Percentiles rank a stretch among this genome's conserved stretches.
Evolutionary conservation across 2,888 invertebrate species (phyloP).

Genomic region (Belgica antarctica): DNA sequence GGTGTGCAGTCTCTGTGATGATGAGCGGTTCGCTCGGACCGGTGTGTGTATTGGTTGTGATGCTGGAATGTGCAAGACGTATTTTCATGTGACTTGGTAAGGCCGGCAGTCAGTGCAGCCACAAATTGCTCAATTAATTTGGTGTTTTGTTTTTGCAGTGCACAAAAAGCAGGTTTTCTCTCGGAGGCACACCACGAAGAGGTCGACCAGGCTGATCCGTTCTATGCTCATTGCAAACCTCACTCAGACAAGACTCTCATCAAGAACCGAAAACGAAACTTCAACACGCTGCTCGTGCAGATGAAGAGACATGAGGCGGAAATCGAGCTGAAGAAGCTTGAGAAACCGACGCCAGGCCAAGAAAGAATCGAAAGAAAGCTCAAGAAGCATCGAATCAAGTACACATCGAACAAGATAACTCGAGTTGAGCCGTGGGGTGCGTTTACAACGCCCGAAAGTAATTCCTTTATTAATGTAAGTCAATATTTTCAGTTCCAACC

Average conservation of each 20-base stretch:
- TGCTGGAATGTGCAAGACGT: conserved; percentile 96
- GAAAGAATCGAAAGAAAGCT: conserved; percentile 75
- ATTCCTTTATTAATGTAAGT: background rate
- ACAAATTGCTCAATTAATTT: background rate
- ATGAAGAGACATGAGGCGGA: conserved; percentile 66
- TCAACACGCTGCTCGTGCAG: conserved; percentile 78
- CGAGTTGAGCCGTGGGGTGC: conserved; percentile 83
- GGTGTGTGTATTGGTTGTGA: conserved; percentile 97
- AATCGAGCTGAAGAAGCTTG: conserved; percentile 46
- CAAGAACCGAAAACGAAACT: conserved; percentile 76
- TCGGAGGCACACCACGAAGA: conserved; percentile 91
- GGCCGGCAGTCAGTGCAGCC: conserved; percentile 33
- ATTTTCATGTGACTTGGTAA: conserved; percentile 96
- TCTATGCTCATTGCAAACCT: conserved; percentile 93
- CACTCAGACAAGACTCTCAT: conserved; percentile 90
- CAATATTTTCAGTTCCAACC: conserved; percentile 69
- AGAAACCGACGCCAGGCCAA: conserved; percentile 64
- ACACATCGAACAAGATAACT: conserved; percentile 68
- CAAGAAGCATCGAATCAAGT: conserved; percentile 81
- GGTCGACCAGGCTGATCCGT: conserved; percentile 91
- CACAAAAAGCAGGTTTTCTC: conserved; percentile 87
- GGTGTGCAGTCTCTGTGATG: conserved; percentile 85
- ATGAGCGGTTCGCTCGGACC: conserved; percentile 80
- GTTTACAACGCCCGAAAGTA: background rate
- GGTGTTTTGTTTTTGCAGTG: conserved; percentile 58